Conservation (phyloP, 2,113 vertebrate species). For the Seriola quinqueradiata region DNA sequence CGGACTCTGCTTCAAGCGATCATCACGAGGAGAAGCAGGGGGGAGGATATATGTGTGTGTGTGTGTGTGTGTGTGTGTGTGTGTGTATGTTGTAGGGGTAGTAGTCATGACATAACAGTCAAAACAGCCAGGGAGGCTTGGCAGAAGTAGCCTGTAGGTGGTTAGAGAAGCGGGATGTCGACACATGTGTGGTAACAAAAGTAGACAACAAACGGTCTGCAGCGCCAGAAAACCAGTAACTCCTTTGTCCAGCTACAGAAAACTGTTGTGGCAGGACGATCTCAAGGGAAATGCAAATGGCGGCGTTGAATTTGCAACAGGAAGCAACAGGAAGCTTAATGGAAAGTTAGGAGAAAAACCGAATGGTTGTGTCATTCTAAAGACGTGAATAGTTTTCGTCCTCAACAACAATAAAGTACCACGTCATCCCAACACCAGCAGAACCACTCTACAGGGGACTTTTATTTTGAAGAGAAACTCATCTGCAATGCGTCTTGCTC, state of each 20-base stretch:
- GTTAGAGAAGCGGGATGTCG: constrained; percentile 27
- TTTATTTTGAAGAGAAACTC: constrained; percentile 29
- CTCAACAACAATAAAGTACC: not conserved
- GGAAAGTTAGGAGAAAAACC: not conserved
- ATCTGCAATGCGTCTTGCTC: not conserved
- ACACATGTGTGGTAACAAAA: constrained; percentile 14
- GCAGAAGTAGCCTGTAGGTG: constrained; percentile 38
- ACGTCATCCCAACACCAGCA: not conserved
- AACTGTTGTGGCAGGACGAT: not conserved
- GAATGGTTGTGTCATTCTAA: not conserved
- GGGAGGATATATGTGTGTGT: not conserved
- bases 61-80: constrained; percentile 8
- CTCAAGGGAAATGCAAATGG: not conserved
- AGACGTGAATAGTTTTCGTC: not conserved
- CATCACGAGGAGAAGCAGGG: constrained; percentile 31
- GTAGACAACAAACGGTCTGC: not conserved
- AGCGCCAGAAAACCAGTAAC: not conserved
- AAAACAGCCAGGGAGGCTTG: constrained; percentile 28
- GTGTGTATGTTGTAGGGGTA: constrained; percentile 9
- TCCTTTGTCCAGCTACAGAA: constrained; percentile 5
- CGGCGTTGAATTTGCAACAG: not conserved
- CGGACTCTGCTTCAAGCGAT: constrained; percentile 19
- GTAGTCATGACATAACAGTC: constrained; percentile 50
- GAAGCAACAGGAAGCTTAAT: not conserved
- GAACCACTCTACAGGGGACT: not conserved